Evolutionary conservation across 2,113 vertebrate genomes (phyloP).

Genomic region (Himantopus leucocephalus): DNA sequence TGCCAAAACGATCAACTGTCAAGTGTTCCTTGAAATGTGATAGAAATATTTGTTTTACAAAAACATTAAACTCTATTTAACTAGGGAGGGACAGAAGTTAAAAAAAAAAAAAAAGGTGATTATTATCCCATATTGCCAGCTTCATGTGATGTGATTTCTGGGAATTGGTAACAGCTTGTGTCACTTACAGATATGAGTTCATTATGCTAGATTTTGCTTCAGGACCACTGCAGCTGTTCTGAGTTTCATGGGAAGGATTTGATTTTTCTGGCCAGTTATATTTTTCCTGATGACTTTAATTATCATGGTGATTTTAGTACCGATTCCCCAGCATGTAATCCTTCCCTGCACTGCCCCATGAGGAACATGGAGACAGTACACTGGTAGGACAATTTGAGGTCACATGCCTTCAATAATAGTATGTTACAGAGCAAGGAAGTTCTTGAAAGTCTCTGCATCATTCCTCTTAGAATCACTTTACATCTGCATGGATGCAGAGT

Average conservation of each 20-base stretch:
- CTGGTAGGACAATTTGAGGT: background rate
- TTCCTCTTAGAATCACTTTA: background rate
- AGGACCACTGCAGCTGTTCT: background rate
- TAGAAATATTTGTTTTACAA: background rate
- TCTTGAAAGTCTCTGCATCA: background rate
- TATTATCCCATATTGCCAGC: background rate
- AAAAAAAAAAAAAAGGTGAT: background rate
- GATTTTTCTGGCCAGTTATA: background rate
- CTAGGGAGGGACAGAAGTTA: fast-evolving
- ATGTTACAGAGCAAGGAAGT: background rate
- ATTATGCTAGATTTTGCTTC: background rate
- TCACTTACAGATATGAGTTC: background rate
- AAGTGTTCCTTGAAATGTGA: background rate
- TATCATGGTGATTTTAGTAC: background rate
- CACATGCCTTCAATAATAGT: background rate
- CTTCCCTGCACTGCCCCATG: background rate
- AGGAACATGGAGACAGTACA: background rate
- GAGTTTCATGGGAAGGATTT: background rate
- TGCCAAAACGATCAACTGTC: background rate
- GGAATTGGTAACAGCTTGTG: background rate
- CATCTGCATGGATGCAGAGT: background rate
- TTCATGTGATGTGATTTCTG: background rate
- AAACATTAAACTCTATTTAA: background rate
- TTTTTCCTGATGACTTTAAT: background rate
- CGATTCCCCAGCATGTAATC: background rate